A percentile compares a stretch with the other conserved stretches of the same genome.
These are phyloP conservation scores for Siniperca scherzeri DNA, from an alignment of 2,797 vertebrate genomes.

Conservation along the genomic window DNA sequence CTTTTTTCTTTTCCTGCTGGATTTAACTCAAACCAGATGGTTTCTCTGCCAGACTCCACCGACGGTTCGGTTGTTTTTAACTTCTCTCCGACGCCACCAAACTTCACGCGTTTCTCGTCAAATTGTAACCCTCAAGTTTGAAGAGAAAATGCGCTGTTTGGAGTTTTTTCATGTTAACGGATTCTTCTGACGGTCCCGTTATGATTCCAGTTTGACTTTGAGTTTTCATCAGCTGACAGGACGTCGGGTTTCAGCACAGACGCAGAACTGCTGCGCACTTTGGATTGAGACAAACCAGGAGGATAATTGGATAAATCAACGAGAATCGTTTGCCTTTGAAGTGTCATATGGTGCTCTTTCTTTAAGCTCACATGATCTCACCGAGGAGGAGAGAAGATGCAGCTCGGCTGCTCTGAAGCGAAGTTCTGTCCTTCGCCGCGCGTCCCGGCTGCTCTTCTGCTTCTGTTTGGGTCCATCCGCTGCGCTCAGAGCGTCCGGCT, in stretches of 20 bases:
- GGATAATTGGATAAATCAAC: not conserved
- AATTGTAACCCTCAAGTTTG: not conserved
- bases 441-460: not conserved
- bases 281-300: not conserved
- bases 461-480: no score
- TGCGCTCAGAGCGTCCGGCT: not conserved
- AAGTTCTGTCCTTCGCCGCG: conserved; percentile 18
- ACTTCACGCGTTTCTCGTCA: not conserved
- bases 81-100: not conserved
- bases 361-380: not conserved
- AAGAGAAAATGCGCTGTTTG: not conserved
- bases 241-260: not conserved
- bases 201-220: not conserved
- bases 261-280: not conserved
- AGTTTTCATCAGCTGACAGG: conserved; percentile 10
- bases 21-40: conserved; percentile 83
- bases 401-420: not conserved
- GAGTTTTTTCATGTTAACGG: not conserved
- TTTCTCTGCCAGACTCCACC: conserved; percentile 9
- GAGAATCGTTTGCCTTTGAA: not conserved
- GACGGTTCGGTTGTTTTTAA: not conserved
- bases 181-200: not conserved
- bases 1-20: conserved; percentile 43
- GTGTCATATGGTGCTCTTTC: not conserved
- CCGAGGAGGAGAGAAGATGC: not conserved